Evolutionary conservation across 1,140 invertebrate species (phyloP).

Genomic region (Zophobas atratus): DNA sequence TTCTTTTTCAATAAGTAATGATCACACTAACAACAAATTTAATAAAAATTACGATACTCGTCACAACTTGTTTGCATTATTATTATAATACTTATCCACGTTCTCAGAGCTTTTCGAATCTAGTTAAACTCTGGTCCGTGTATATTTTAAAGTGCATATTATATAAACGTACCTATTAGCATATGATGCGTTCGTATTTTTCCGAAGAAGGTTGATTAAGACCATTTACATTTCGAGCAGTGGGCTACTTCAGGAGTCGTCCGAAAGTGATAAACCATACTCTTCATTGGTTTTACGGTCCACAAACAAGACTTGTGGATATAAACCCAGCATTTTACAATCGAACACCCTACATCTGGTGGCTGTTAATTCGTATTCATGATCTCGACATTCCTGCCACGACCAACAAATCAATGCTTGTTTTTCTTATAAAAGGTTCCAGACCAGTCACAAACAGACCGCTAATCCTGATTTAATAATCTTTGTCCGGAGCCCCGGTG

Average conservation of each 20-base stretch:
- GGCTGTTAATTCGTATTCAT: slow-evolving; percentile 59
- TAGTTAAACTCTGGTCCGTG: slow-evolving; percentile 1
- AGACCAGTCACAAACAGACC: slow-evolving; percentile 62
- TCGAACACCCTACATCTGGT: slow-evolving; percentile 59
- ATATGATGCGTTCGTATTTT: slow-evolving; percentile 40
- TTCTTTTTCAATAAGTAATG: no score
- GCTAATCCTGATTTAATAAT: slow-evolving; percentile 66
- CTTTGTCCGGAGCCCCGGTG: slow-evolving; percentile 59
- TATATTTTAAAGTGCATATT: slow-evolving; percentile 7
- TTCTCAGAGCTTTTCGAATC: not conserved
- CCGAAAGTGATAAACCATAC: slow-evolving; percentile 51
- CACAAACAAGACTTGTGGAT: slow-evolving; percentile 54
- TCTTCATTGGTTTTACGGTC: slow-evolving; percentile 53
- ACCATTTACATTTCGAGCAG: slow-evolving; percentile 45
- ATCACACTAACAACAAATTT: no score
- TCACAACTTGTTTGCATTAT: not conserved
- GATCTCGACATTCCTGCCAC: slow-evolving; percentile 55
- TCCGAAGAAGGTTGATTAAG: slow-evolving; percentile 52
- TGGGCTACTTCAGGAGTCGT: slow-evolving; percentile 53
- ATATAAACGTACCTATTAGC: slow-evolving; percentile 23
- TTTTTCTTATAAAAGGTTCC: slow-evolving; percentile 60
- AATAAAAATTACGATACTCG: no score
- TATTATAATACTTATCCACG: not conserved
- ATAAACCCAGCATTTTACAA: slow-evolving; percentile 59
- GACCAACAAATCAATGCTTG: slow-evolving; percentile 63